These are phyloP conservation scores for Merops nubicus DNA, from an alignment of 2,113 vertebrate species.

Conservation along the genomic window DNA sequence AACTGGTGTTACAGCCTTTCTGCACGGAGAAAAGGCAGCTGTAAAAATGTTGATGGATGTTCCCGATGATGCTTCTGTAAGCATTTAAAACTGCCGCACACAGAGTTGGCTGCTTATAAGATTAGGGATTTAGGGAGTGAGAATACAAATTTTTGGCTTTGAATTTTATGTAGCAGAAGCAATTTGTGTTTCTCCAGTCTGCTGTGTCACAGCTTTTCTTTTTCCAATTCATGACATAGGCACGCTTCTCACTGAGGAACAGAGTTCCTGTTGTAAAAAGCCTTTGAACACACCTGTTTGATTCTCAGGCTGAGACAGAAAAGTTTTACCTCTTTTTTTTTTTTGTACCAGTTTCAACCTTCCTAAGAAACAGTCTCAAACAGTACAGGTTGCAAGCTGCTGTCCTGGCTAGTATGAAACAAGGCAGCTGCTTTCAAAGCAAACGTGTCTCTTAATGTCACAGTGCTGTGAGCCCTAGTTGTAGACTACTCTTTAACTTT, in stretches of 20 bases:
- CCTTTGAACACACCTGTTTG: constrained; percentile 12
- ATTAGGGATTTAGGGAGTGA: neutral
- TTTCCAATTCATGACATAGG: constrained; percentile 44
- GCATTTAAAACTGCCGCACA: constrained; percentile 9
- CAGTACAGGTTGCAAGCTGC: neutral
- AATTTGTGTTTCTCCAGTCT: constrained; percentile 26
- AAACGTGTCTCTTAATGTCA: neutral
- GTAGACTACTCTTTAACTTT: neutral
- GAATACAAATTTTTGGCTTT: constrained; percentile 37
- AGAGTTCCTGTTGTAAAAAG: constrained; percentile 37
- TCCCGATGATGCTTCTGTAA: neutral
- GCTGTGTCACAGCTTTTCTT: constrained; percentile 63
- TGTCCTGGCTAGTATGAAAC: neutral
- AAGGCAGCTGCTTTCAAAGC: neutral
- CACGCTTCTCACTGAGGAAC: neutral
- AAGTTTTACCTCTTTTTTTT: neutral
- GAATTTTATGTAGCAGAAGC: constrained; percentile 41
- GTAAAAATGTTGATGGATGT: constrained; percentile 28
- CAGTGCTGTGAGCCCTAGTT: neutral
- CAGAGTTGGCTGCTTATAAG: neutral
- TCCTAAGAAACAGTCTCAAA: neutral
- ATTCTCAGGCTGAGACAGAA: constrained; percentile 9
- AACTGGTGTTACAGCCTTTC: neutral
- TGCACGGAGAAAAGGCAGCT: neutral
- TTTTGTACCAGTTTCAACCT: neutral